These are phyloP conservation scores for Stomatorhinus walkeri DNA, from an alignment of 2,797 vertebrate genomes.

Conservation along the genomic window DNA sequence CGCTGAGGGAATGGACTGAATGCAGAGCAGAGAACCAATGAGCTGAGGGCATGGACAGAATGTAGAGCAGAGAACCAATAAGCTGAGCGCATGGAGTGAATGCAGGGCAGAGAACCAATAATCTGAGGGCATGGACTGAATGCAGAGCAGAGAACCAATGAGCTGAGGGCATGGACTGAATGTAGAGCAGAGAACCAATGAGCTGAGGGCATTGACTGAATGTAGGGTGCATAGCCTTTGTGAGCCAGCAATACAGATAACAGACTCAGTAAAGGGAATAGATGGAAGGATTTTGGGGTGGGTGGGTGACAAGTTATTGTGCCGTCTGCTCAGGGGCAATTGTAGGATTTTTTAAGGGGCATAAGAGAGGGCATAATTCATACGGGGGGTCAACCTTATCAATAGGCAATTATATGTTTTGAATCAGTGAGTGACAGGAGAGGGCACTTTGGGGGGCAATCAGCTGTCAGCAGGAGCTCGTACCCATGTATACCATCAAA, in stretches of 20 bases:
- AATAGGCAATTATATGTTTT: background rate
- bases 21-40: background rate
- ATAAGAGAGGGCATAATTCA: background rate
- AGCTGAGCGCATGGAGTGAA: too few relatives aligned
- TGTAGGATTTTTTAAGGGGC: background rate
- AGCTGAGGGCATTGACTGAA: too few relatives aligned
- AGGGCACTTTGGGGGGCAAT: background rate
- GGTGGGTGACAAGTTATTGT: background rate
- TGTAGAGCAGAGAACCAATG: too few relatives aligned
- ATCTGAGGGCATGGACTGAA: too few relatives aligned
- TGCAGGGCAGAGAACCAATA: too few relatives aligned
- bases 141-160: too few relatives aligned
- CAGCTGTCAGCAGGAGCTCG: background rate
- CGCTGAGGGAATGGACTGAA: background rate
- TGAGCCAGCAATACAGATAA: background rate
- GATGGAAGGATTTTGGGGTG: background rate
- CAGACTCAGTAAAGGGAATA: background rate
- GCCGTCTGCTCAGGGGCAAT: background rate
- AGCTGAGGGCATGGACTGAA: too few relatives aligned
- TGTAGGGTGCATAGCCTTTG: background rate
- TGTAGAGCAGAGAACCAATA: background rate
- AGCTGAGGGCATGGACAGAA: background rate
- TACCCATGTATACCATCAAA: background rate
- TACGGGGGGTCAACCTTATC: background rate
- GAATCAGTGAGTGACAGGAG: background rate